A percentile compares a stretch with the other conserved stretches of the same genome.
These are phyloP conservation scores for Paraplagusia blochii DNA, from an alignment of 2,113 vertebrate species.

Conservation along the genomic window DNA sequence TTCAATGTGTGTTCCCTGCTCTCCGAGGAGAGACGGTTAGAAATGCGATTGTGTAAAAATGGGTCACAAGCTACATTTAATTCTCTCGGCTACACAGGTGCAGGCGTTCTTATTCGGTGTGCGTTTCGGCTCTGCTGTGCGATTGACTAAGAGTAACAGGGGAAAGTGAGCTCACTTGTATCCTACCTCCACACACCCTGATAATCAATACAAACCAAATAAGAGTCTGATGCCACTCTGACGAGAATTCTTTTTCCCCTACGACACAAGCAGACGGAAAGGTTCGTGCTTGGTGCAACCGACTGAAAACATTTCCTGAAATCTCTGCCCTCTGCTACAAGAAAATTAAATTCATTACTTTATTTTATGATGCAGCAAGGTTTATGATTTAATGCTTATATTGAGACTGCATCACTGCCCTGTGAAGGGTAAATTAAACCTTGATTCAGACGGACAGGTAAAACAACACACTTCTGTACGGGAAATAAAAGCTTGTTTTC, in stretches of 20 bases:
- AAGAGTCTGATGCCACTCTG: conserved; percentile 11
- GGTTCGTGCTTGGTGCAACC: conserved; percentile 2
- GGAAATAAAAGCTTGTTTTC: too few relatives aligned
- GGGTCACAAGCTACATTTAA: neutral
- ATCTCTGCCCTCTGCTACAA: neutral
- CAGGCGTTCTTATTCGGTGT: conserved; percentile 3
- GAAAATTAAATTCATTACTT: neutral
- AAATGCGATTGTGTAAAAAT: conserved; percentile 7
- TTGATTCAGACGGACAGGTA: neutral
- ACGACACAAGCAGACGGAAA: neutral
- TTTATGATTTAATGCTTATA: neutral
- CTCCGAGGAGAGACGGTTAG: neutral
- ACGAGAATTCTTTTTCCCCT: conserved; percentile 1
- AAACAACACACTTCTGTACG: neutral
- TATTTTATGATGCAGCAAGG: neutral
- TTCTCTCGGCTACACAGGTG: conserved; percentile 1
- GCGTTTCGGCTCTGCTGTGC: neutral
- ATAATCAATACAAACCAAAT: conserved; percentile 18
- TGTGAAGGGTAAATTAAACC: neutral
- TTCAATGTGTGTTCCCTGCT: neutral
- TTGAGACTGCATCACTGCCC: conserved; percentile 6
- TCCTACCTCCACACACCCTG: conserved; percentile 3
- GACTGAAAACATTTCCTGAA: neutral
- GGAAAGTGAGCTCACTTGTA: conserved; percentile 7
- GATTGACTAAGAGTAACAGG: conserved; percentile 9